A percentile compares a stretch with the other conserved stretches of the same genome.
These are phyloP conservation scores for Botia almorhae DNA, from an alignment of 2,797 vertebrate genomes.

Conservation along the genomic window DNA sequence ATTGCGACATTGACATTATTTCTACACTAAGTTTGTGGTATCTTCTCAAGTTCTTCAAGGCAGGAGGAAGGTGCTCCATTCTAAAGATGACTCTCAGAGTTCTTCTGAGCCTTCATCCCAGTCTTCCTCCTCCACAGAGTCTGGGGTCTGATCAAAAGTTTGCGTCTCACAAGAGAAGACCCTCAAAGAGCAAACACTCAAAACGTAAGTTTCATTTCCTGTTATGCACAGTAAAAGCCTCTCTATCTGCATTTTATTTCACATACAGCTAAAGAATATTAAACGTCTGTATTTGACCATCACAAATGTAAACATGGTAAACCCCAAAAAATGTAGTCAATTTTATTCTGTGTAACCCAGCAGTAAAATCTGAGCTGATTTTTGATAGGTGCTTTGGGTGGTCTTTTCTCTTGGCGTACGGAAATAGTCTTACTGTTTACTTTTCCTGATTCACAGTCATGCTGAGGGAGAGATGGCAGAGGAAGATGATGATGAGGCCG, in stretches of 20 bases:
- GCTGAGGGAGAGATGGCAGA: constrained; percentile 72
- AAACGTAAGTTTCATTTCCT: constrained; percentile 71
- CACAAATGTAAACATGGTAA: too few species aligned
- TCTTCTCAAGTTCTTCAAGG: constrained; percentile 82
- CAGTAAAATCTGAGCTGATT: constrained; percentile 3
- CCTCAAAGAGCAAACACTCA: constrained; percentile 79
- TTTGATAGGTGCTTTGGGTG: neutral
- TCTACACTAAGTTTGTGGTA: constrained; percentile 32
- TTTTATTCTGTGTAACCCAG: neutral
- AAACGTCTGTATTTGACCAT: neutral
- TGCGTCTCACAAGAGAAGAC: constrained; percentile 75
- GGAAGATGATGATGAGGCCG: constrained; percentile 76
- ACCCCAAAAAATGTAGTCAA: too few species aligned
- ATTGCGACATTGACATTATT: neutral
- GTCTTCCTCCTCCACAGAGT: too few species aligned
- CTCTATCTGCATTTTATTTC: neutral
- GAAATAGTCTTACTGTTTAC: neutral
- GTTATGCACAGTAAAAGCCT: neutral
- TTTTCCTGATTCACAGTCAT: constrained; percentile 67
- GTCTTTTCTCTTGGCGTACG: neutral
- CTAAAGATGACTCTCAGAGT: constrained; percentile 68
- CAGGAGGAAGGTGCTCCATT: constrained; percentile 80
- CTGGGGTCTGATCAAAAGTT: constrained; percentile 68
- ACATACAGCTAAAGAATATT: neutral
- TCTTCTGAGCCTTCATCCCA: constrained; percentile 64